These are phyloP conservation scores for Peromyscus attwateri DNA, from an alignment of 2,797 vertebrate genomes.

Conservation along the genomic window DNA sequence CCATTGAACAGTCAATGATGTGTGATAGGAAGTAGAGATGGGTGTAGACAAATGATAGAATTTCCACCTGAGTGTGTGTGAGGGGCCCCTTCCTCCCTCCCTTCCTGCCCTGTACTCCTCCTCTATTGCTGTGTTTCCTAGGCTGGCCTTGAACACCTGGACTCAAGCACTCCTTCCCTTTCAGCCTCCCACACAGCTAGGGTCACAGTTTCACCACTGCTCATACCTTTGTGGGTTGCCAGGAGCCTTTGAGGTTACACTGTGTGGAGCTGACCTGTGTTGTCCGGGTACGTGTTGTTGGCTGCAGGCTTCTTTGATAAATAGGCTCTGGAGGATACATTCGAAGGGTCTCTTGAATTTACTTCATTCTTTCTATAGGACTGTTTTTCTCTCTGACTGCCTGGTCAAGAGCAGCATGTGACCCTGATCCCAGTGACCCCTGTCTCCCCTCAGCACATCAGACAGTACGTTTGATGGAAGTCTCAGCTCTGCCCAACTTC, in stretches of 20 bases:
- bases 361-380: neutral
- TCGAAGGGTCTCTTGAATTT: neutral
- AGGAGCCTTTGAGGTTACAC: neutral
- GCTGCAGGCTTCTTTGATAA: neutral
- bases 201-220: neutral
- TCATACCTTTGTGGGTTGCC: neutral
- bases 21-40: neutral
- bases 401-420: neutral
- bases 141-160: neutral
- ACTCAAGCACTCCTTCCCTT: neutral
- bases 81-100: too few relatives aligned
- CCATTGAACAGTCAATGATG: neutral
- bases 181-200: neutral
- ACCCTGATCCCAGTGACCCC: neutral
- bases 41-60: neutral
- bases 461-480: neutral
- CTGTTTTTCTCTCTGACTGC: constrained; percentile 1
- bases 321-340: neutral
- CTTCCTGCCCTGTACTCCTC: neutral
- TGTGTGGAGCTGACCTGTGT: neutral
- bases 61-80: neutral
- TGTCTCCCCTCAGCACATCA: neutral
- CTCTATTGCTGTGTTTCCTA: neutral
- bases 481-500: neutral
- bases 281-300: neutral